Conservation (phyloP, 2,113 vertebrate species). For the Brachypodius melanocephalos region DNA sequence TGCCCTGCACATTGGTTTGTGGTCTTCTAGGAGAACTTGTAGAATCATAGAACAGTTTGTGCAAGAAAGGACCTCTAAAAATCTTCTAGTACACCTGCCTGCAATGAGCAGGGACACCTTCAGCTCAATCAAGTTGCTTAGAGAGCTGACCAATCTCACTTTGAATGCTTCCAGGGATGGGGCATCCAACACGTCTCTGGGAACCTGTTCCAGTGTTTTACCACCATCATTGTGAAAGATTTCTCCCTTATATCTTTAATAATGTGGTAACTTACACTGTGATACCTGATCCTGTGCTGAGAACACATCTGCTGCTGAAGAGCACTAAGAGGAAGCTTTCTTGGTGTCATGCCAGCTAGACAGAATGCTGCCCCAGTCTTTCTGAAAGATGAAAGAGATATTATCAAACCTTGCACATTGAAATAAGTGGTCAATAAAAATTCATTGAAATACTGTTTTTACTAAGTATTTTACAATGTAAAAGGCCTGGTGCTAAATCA, state of each 20-base stretch:
- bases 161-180: neutral
- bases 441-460: neutral
- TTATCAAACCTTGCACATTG: neutral
- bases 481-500: neutral
- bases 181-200: neutral
- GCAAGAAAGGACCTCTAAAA: neutral
- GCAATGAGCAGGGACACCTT: neutral
- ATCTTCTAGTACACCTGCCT: neutral
- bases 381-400: neutral
- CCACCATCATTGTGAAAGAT: neutral
- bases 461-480: neutral
- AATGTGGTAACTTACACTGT: neutral
- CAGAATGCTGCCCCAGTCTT: neutral
- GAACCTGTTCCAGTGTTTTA: neutral
- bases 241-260: neutral
- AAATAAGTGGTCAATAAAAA: constrained; percentile 6
- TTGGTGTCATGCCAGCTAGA: neutral
- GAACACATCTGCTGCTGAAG: neutral
- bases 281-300: neutral
- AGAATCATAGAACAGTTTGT: neutral
- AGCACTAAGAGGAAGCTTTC: neutral
- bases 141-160: neutral
- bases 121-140: neutral
- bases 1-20: neutral
- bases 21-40: neutral